Conservation (phyloP, 2,113 vertebrate genomes). For the Bos taurus region ARS-UCD2.0 NC_037336.1:100993501-100994000, state of each 20-base stretch:
- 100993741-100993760: background rate
- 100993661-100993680: background rate
- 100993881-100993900: background rate
- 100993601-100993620: background rate
- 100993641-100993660: fast-evolving
- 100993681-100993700: background rate
- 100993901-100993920: background rate
- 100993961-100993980: background rate
- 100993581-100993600: background rate
- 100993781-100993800: background rate
- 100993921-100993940: background rate
- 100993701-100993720: fast-evolving
- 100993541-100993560: background rate
- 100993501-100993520: background rate
- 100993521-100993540: background rate
- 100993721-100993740: background rate
- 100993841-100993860: background rate
- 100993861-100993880: background rate
- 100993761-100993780: background rate
- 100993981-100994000: background rate
- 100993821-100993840: background rate
- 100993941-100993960: background rate
- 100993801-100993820: background rate
- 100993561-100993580: background rate
- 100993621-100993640: background rate